These are phyloP conservation scores for Champsocephalus gunnari DNA, from an alignment of 2,797 vertebrate genomes.

Conservation along the genomic window DNA sequence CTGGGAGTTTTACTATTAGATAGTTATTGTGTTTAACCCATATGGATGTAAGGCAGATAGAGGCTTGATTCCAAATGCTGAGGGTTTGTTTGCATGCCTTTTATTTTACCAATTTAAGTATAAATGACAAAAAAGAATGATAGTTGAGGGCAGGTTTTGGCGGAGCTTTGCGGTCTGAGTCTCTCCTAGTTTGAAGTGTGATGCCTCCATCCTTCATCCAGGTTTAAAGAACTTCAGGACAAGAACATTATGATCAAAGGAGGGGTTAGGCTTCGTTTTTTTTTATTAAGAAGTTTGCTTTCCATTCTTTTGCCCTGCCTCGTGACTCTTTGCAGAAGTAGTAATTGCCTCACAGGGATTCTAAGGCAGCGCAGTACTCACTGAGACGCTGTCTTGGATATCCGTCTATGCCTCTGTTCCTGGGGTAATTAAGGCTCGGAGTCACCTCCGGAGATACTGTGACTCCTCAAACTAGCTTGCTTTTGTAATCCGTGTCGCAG, in stretches of 20 bases:
- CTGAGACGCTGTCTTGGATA: slow-evolving; percentile 61
- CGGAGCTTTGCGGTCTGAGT: slow-evolving; percentile 31
- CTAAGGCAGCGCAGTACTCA: slow-evolving; percentile 30
- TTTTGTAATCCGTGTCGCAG: slow-evolving; percentile 50
- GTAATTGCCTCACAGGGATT: slow-evolving; percentile 68
- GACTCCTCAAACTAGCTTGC: slow-evolving; percentile 54
- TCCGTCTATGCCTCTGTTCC: slow-evolving; percentile 61
- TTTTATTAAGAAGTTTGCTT: slow-evolving; percentile 68
- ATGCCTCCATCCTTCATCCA: slow-evolving; percentile 48
- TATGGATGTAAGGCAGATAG: slow-evolving; percentile 48
- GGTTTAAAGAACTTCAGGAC: slow-evolving; percentile 51
- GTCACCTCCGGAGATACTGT: slow-evolving; percentile 68
- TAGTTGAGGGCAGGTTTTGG: slow-evolving; percentile 42
- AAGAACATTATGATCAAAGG: slow-evolving; percentile 58
- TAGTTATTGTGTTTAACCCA: slow-evolving; percentile 68
- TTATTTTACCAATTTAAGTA: slow-evolving; percentile 49
- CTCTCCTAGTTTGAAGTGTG: slow-evolving; percentile 42
- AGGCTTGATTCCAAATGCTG: slow-evolving; percentile 49
- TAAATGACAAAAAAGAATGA: slow-evolving; percentile 34
- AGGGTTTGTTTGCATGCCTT: slow-evolving; percentile 45
- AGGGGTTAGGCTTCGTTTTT: slow-evolving; percentile 58
- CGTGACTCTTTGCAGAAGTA: slow-evolving; percentile 53
- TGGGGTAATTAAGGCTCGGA: slow-evolving; percentile 71
- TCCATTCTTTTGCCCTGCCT: slow-evolving; percentile 57
- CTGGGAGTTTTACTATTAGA: slow-evolving; percentile 50